Conservation (phyloP, 2,797 vertebrate genomes). For the Psittacula derbiana region DNA sequence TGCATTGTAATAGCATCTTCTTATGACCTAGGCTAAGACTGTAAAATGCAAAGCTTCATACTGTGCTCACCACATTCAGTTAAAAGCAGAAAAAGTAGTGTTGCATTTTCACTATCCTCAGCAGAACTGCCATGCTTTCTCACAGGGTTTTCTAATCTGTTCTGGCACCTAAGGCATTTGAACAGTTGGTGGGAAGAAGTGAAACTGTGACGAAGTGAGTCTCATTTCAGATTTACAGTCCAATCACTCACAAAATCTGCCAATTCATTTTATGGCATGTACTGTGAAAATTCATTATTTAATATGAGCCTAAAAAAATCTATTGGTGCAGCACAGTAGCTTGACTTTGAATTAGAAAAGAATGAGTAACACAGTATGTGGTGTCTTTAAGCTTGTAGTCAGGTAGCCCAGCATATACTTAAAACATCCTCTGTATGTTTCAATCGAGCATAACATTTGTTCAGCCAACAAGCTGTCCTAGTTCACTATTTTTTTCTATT, state of each 20-base stretch:
- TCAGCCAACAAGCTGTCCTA: slow-evolving; percentile 7
- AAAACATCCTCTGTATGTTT: neutral
- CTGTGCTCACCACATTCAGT: slow-evolving; percentile 20
- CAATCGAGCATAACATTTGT: neutral
- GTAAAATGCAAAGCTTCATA: slow-evolving; percentile 42
- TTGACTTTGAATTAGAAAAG: slow-evolving; percentile 17
- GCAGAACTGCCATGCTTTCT: slow-evolving; percentile 75
- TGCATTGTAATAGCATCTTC: slow-evolving; percentile 56
- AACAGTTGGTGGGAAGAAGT: slow-evolving; percentile 68
- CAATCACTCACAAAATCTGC: slow-evolving; percentile 30
- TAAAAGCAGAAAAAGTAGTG: slow-evolving; percentile 60
- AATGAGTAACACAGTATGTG: neutral
- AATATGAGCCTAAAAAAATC: slow-evolving; percentile 12
- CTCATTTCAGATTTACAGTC: slow-evolving; percentile 65
- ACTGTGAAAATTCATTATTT: slow-evolving; percentile 50
- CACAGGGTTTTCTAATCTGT: slow-evolving; percentile 66
- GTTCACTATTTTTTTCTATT: neutral
- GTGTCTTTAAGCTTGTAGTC: neutral
- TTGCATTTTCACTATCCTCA: slow-evolving; percentile 61
- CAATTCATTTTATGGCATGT: slow-evolving; percentile 38
- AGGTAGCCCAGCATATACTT: neutral
- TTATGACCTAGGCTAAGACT: neutral
- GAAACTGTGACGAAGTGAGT: slow-evolving; percentile 43
- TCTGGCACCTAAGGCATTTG: slow-evolving; percentile 71
- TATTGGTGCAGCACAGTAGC: neutral